Evolutionary conservation across 2,113 vertebrate genomes (phyloP).

Genomic region (Morone chrysops): DNA sequence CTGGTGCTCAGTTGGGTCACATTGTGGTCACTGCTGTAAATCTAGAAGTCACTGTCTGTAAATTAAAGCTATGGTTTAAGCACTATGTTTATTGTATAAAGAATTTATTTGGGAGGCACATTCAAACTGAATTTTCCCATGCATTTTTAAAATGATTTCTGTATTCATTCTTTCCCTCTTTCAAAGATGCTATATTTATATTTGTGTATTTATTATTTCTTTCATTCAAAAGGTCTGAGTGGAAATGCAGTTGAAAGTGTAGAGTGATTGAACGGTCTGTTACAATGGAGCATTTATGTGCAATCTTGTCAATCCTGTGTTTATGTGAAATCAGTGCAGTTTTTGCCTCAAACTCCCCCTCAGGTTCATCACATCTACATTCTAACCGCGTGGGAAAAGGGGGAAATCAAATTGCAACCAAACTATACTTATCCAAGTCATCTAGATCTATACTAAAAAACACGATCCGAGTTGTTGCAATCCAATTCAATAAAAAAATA

Average conservation of each 20-base stretch:
- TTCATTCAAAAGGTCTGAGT: neutral
- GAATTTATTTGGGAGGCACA: neutral
- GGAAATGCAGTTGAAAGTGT: neutral
- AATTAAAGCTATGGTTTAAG: constrained; percentile 14
- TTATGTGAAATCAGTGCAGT: neutral
- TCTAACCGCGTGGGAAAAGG: neutral
- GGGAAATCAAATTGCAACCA: neutral
- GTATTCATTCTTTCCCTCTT: neutral
- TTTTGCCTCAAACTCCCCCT: neutral
- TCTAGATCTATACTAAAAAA: neutral
- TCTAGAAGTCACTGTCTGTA: constrained; percentile 13
- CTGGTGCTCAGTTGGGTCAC: constrained; percentile 16
- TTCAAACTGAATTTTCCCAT: neutral
- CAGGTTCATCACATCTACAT: neutral
- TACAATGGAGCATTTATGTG: neutral
- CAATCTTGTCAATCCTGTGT: constrained; percentile 6
- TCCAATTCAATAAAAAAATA: neutral
- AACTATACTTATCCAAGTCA: neutral
- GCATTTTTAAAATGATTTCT: neutral
- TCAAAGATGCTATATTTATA: neutral
- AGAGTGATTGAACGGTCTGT: neutral
- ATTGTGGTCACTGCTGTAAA: constrained; percentile 32
- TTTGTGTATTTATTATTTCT: neutral
- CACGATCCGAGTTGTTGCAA: neutral
- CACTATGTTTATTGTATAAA: neutral